Evolutionary conservation across 2,888 invertebrate genomes (phyloP).

Genomic region (Ecdyonurus torrentis): DNA sequence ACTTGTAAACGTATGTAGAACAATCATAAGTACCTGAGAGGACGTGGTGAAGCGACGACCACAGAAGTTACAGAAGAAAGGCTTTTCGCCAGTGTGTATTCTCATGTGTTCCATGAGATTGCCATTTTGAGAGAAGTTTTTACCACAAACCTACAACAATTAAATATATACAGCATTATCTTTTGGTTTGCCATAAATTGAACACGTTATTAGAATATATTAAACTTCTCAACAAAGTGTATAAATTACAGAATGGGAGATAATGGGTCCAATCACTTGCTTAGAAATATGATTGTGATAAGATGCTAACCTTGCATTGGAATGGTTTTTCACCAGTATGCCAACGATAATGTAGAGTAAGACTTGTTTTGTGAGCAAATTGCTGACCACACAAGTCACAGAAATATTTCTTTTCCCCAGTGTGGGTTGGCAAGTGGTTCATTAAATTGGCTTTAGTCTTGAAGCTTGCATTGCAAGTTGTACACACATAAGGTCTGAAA

Average conservation of each 20-base stretch:
- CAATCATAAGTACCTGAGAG: slow-evolving; percentile 32
- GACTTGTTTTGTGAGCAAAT: slow-evolving; percentile 61
- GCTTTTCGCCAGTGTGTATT: slow-evolving; percentile 64
- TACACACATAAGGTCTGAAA: slow-evolving; percentile 24
- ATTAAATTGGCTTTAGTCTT: slow-evolving; percentile 54
- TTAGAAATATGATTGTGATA: too few species aligned
- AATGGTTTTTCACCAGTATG: slow-evolving; percentile 20
- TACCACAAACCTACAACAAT: slow-evolving; percentile 52
- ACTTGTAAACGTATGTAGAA: too few species aligned
- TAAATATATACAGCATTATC: too few species aligned
- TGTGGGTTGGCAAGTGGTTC: slow-evolving; percentile 55
- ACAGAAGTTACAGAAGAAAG: slow-evolving; percentile 50
- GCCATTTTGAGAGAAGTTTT: slow-evolving; percentile 59
- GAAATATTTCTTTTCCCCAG: slow-evolving; percentile 49
- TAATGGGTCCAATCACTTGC: too few species aligned
- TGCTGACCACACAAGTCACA: slow-evolving; percentile 54
- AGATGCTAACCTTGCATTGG: neutral
- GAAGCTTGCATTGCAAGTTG: slow-evolving; percentile 37
- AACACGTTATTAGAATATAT: too few species aligned
- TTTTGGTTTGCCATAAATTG: too few species aligned
- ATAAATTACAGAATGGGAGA: too few species aligned
- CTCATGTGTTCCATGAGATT: slow-evolving; percentile 60
- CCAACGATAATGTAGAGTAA: slow-evolving; percentile 48
- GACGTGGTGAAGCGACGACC: slow-evolving; percentile 54
- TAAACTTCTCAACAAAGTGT: too few species aligned